Base-by-base conservation (phyloP, 2,797 vertebrate genomes). In the Manis pentadactyla region DNA sequence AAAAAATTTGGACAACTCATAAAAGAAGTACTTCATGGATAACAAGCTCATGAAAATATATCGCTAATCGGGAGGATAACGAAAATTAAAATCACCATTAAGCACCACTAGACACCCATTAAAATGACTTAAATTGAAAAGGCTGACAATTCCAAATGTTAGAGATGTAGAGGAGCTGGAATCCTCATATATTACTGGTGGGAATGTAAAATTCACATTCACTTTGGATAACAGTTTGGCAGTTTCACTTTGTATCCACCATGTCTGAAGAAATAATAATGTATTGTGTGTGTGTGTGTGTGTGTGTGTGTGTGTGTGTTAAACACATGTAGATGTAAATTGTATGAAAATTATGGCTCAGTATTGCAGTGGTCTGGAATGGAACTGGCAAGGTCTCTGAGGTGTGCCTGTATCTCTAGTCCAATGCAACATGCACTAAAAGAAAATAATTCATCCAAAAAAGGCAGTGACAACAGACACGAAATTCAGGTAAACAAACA, bases 401-500 rank as follows among this genome's bases (percentile, higher is more conserved):
- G 31, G n/a, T 53, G 19, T 34, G 53, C 34, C 31, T 34, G 18
- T 51, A 93, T 94, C 93, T 91, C 78, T 84, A 95, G 68, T 89
- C 74, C 96, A 11, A 25, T 75, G 18, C 49, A 95, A 74, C 21
- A 83, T n/a, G 87, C 37, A 88, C 17, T 93, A 19, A 96, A 96
- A 87, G 61, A 74, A 55, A 96, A 96, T 14, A 90, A 64, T 25
- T 68, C 42, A 0, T 64, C 82, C 18, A 46, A 51, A 66, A 63
- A 39, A 31, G 29, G 18, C 57, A 95, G 82, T 94, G 85, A 96
- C 63, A 97, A 68, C 31, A 89, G 87, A 74, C 57, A 95, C 92
- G 87, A 96, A 98, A 97, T 95, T 82, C n/a, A 6, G 90, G 94
- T 61, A 49, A 94, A 95, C 18, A 84, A 90, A 95, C 85, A 96